Evolutionary conservation across 2,113 vertebrate species (phyloP), one percentile per base, ranked within the genome.

Genomic region (Ptilonorhynchus violaceus): DNA sequence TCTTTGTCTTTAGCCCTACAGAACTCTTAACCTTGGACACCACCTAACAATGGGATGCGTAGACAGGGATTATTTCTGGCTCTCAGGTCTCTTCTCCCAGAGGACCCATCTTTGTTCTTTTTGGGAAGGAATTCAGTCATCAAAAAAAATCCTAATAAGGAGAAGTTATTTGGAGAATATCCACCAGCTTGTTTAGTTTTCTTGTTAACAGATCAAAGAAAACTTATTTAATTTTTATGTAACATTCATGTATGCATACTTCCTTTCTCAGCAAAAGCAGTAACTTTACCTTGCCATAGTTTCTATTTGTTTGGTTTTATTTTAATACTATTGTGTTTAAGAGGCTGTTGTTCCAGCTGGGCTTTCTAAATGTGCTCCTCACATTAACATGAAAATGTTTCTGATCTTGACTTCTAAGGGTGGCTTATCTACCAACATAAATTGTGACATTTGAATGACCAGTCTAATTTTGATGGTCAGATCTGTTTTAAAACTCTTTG

Each of bases 191-290:
- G 90, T 94, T 96, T 93, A 92, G 59, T 35, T 89, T 89, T 79
- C 74, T 89, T 79, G 81, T 58, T 94, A 79, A 50, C 46, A 94
- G 77, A 95, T 92, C 70, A 96, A 95, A 96, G 94, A 77, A 76
- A 85, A 82, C 28, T n/a, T 69, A 58, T 2, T 44, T 63, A 31
- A 88, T 69, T 96, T 96, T 94, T 88, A 85, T 96, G 42, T 85
- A 70, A 77, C 79, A 88, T 93, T 92, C 30, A 88, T 90, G 59
- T 94, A 90, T 83, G 50, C 59, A 69, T 90, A 30, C 90, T 96
- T 96, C 85, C 89, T 94, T 93, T 96, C 78, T 86, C 78, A 63
- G 46, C 21, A 93, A 62, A 92, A 95, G 47, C 59, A 14, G 30
- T 80, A 59, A 88, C 35, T 93, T 93, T 83, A 78, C 75, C 52